phyloP scores from a whole-genome alignment of 2,888 invertebrate genomes.

The Patella depressa region DNA sequence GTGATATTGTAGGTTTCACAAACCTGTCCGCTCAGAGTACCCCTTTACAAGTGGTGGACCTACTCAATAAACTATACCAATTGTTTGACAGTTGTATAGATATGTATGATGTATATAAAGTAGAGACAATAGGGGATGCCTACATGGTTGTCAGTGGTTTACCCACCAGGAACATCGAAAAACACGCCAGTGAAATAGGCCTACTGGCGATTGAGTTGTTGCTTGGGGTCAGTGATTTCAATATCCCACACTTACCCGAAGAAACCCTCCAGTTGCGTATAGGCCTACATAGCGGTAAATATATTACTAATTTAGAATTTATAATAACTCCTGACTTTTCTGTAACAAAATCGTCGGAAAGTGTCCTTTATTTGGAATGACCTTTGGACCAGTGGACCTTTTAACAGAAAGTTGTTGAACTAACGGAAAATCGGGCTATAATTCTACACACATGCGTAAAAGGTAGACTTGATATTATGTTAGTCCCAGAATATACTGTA shows the following conservation, averaged over 20 bases:
- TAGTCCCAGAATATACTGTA: too few species aligned
- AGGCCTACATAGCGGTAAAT: constrained; percentile 58
- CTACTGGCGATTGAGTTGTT: constrained; percentile 57
- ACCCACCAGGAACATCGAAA: constrained; percentile 52
- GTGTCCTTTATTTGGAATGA: too few species aligned
- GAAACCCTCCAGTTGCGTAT: constrained; percentile 53
- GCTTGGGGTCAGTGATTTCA: constrained; percentile 47
- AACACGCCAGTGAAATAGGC: constrained; percentile 58
- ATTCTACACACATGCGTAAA: too few species aligned
- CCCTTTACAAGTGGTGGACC: constrained; percentile 59
- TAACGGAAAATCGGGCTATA: too few species aligned
- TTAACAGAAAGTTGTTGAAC: too few species aligned
- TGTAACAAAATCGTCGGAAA: too few species aligned
- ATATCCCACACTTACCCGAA: constrained; percentile 59
- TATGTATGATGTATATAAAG: constrained; percentile 61
- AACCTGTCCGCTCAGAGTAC: constrained; percentile 57
- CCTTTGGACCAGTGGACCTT: too few species aligned
- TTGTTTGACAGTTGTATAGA: constrained; percentile 58
- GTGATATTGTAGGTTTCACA: constrained; percentile 65
- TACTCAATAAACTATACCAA: constrained; percentile 58
- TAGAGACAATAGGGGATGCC: constrained; percentile 61
- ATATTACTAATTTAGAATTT: too few species aligned
- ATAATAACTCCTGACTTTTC: background rate
- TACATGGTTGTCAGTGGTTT: constrained; percentile 61
- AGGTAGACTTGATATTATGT: too few species aligned